phyloP scores from a whole-genome alignment of 2,888 invertebrate genomes.

The Punctoribates punctum region DNA sequence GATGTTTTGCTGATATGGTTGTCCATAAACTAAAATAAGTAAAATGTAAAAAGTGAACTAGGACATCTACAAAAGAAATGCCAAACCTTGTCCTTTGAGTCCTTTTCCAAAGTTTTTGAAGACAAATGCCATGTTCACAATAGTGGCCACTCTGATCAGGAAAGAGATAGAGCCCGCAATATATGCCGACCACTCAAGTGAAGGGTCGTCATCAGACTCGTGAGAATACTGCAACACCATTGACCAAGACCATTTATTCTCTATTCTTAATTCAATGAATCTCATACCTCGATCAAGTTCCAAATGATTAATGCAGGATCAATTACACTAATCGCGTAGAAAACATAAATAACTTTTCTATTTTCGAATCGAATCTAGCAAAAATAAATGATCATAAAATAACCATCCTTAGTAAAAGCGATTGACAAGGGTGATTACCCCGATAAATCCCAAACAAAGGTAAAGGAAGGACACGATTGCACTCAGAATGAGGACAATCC shows the following conservation, averaged over 20 bases:
- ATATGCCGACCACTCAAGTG: constrained; percentile 42
- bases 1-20: no score
- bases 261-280: background rate
- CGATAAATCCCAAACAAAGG: constrained; percentile 50
- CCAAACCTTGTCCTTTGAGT: constrained; percentile 46
- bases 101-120: constrained; percentile 46
- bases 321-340: constrained; percentile 49
- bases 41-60: no score
- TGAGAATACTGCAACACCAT: no score
- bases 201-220: no score
- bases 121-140: constrained; percentile 44
- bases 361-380: constrained; percentile 51
- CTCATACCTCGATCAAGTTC: constrained; percentile 48
- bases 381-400: background rate
- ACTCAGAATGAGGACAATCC: constrained; percentile 50
- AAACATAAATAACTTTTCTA: constrained; percentile 47
- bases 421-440: constrained; percentile 49
- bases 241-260: background rate
- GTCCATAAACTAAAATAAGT: no score
- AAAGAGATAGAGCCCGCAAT: constrained; percentile 45
- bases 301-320: constrained; percentile 51
- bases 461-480: constrained; percentile 48
- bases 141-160: constrained; percentile 44
- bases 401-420: background rate
- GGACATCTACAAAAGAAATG: no score